These are phyloP conservation scores for Ellobium chinense DNA, from an alignment of 2,888 invertebrate species.

Conservation along the genomic window DNA sequence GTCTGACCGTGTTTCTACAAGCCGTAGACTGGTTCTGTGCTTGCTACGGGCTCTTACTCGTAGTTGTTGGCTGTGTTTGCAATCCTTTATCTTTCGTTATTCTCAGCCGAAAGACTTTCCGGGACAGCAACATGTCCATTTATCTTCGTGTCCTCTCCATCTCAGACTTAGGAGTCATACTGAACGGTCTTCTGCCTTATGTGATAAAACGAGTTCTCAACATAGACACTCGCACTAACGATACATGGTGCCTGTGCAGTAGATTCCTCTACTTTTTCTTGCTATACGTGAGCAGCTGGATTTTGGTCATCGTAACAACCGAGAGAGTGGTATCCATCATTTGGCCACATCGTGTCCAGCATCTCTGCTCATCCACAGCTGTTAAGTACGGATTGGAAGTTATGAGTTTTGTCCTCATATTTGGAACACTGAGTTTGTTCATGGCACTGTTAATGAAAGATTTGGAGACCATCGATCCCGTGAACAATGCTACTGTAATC, in stretches of 20 bases:
- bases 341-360: slow-evolving; percentile 6
- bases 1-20: too few species aligned
- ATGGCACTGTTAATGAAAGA: neutral
- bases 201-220: neutral
- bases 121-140: neutral
- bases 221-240: neutral
- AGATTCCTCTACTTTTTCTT: neutral
- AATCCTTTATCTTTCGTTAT: neutral
- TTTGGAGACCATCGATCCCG: too few species aligned
- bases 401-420: neutral
- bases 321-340: slow-evolving; percentile 7
- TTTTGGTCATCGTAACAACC: neutral
- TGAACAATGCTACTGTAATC: neutral
- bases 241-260: neutral
- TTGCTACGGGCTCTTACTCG: neutral
- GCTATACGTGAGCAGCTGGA: slow-evolving; percentile 14
- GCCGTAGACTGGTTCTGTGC: neutral
- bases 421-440: neutral
- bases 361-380: neutral
- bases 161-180: slow-evolving; percentile 1
- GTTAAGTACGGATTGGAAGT: neutral
- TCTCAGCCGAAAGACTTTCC: slow-evolving; percentile 1
- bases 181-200: slow-evolving; percentile 4
- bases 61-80: neutral
- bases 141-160: neutral